phyloP scores from a whole-genome alignment of 2,113 vertebrate species.

The Melierax canorus region DNA sequence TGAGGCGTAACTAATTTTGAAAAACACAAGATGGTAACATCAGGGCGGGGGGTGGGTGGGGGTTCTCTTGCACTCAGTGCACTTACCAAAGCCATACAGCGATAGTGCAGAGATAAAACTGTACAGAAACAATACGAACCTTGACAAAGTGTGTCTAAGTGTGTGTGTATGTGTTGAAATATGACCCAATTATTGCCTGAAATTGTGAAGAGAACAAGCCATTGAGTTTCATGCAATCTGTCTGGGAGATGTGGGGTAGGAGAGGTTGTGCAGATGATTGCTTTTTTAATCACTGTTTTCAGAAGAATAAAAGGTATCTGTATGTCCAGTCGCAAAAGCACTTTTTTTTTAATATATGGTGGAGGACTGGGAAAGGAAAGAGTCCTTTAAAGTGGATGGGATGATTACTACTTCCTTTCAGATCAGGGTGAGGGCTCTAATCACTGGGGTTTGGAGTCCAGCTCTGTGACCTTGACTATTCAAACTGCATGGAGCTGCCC shows the following conservation, averaged over 20 bases:
- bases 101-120: background rate
- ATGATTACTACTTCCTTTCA: background rate
- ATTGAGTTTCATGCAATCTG: background rate
- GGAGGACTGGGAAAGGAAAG: background rate
- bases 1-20: background rate
- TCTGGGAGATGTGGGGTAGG: background rate
- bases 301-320: background rate
- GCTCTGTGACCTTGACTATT: background rate
- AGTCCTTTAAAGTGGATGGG: background rate
- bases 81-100: background rate
- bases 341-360: background rate
- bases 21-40: background rate
- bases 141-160: background rate
- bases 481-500: rapidly evolving
- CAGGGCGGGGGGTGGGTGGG: rapidly evolving
- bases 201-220: background rate
- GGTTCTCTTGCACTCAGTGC: background rate
- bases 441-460: background rate
- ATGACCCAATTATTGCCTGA: background rate
- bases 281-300: background rate
- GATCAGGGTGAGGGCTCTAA: background rate
- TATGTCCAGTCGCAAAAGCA: background rate
- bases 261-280: background rate
- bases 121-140: background rate
- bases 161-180: background rate